These are phyloP conservation scores for Proterorhinus semilunaris DNA, from an alignment of 2,113 vertebrate species.

Conservation along the genomic window DNA sequence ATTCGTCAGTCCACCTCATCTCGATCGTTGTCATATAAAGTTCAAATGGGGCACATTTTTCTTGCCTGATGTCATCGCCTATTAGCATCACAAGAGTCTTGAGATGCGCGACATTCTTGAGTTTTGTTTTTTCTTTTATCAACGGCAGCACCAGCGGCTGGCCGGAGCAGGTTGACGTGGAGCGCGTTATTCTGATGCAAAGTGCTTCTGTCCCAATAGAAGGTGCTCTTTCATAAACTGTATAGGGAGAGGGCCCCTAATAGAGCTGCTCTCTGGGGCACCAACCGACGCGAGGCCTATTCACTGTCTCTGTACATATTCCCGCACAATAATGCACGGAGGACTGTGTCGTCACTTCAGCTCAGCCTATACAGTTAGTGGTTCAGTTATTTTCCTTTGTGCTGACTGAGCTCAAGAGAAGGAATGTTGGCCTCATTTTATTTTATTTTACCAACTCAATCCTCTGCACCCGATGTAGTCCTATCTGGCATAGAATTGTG, in stretches of 20 bases:
- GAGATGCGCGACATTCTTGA: background rate
- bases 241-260: background rate
- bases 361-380: no score
- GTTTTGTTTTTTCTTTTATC: background rate
- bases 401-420: no score
- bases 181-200: conserved; percentile 1
- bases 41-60: background rate
- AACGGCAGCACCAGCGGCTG: background rate
- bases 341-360: background rate
- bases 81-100: conserved; percentile 2
- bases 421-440: no score
- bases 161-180: background rate
- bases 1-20: no score
- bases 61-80: background rate
- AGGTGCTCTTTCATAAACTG: conserved; percentile 6
- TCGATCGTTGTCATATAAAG: background rate
- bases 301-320: background rate
- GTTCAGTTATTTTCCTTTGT: no score
- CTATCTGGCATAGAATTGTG: background rate
- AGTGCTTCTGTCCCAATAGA: background rate
- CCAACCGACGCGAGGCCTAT: background rate
- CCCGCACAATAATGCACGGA: background rate
- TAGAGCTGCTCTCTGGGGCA: conserved; percentile 3
- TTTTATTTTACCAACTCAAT: no score
- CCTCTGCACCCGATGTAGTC: background rate